Conservation (phyloP, 2,797 vertebrate species). For the Siniperca obscura region DNA sequence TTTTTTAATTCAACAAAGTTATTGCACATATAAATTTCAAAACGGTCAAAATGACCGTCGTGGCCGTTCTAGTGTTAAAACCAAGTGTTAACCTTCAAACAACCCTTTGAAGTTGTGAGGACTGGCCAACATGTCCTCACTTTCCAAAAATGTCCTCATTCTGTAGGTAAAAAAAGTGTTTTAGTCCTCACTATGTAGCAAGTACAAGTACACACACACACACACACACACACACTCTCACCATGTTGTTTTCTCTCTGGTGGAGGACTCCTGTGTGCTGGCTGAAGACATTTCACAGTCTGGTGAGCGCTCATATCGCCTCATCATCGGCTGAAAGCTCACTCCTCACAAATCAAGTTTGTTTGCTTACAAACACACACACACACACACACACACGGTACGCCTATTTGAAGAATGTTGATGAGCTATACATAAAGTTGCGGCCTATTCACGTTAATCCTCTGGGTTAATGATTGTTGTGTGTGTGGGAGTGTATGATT, state of each 20-base stretch:
- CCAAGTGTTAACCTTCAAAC: too few species aligned
- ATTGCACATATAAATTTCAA: too few species aligned
- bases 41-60: too few species aligned
- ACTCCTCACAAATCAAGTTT: conserved; percentile 36
- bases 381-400: conserved; percentile 16
- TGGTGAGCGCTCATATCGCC: conserved; percentile 71
- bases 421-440: conserved; percentile 15
- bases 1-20: too few species aligned
- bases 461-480: background rate
- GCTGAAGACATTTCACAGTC: conserved; percentile 80
- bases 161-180: too few species aligned
- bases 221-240: conserved; percentile 77
- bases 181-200: too few species aligned
- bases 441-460: background rate
- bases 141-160: too few species aligned
- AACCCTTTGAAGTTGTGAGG: too few species aligned
- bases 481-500: background rate
- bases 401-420: conserved; percentile 12
- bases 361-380: conserved; percentile 24
- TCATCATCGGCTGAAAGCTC: conserved; percentile 57
- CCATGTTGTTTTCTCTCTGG: conserved; percentile 67
- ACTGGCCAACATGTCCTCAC: too few species aligned
- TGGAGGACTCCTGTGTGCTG: conserved; percentile 67
- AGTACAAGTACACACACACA: background rate
- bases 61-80: too few species aligned